Percentiles rank a stretch among this genome's conserved stretches.
Evolutionary conservation across 2,888 invertebrate species (phyloP).

Genomic region (Ariolimax columbianus): DNA sequence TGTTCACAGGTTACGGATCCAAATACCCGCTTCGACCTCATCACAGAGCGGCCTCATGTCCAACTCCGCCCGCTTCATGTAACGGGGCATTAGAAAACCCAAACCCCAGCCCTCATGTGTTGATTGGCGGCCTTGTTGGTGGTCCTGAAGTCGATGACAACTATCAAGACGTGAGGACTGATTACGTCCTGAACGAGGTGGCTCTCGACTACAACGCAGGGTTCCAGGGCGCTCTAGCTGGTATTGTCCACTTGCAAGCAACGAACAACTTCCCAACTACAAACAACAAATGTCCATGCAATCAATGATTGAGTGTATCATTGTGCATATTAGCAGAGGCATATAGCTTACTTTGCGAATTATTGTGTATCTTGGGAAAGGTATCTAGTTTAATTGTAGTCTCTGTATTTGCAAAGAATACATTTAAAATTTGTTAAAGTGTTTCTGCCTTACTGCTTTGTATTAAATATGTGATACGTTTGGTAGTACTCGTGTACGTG

Average conservation of each 20-base stretch:
- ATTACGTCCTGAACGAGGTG: constrained; percentile 68
- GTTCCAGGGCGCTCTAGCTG: constrained; percentile 68
- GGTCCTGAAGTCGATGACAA: constrained; percentile 66
- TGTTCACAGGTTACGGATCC: constrained; percentile 1
- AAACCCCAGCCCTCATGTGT: constrained; percentile 53
- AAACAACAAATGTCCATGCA: constrained; percentile 53
- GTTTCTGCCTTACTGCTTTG: too few relatives aligned
- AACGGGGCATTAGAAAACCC: constrained; percentile 64
- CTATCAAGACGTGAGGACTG: constrained; percentile 57
- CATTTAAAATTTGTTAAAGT: too few relatives aligned
- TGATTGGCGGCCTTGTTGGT: constrained; percentile 70
- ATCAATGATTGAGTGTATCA: background rate
- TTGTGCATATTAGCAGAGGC: too few relatives aligned
- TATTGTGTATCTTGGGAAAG: too few relatives aligned
- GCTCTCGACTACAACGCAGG: constrained; percentile 70
- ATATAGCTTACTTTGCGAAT: too few relatives aligned
- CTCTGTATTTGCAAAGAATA: too few relatives aligned
- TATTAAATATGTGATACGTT: too few relatives aligned
- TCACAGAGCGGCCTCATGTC: constrained; percentile 69
- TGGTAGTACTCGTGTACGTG: too few relatives aligned
- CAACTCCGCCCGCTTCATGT: constrained; percentile 62
- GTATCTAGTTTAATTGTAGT: too few relatives aligned
- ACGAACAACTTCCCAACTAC: constrained; percentile 34
- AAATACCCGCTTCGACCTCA: constrained; percentile 63
- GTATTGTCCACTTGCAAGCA: constrained; percentile 45